These are phyloP conservation scores for Anarsia innoxiella DNA, from an alignment of 2,888 invertebrate genomes.

Conservation along the genomic window DNA sequence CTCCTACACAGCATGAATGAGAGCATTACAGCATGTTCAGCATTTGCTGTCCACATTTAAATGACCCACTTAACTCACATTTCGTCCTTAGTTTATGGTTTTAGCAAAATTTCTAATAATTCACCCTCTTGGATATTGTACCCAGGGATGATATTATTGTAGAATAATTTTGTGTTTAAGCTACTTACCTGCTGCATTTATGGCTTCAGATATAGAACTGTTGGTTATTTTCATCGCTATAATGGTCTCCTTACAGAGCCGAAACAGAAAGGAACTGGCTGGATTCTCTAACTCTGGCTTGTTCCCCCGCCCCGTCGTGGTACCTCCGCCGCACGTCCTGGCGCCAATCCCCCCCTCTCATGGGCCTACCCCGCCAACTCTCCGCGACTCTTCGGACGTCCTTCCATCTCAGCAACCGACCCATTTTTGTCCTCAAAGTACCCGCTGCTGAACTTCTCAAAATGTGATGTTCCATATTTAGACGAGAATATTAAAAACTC, in stretches of 20 bases:
- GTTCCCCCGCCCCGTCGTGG: conserved; percentile 51
- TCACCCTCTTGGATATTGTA: no score
- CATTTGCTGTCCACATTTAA: no score
- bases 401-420: conserved; percentile 41
- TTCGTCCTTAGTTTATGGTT: background rate
- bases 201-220: no score
- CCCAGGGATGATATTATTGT: no score
- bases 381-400: conserved; percentile 41
- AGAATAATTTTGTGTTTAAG: no score
- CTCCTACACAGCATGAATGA: no score
- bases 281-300: conserved; percentile 39
- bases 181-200: no score
- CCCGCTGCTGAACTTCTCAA: conserved; percentile 7
- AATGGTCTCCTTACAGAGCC: conserved; percentile 18
- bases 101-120: background rate
- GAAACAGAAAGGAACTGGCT: conserved; percentile 37
- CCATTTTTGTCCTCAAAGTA: conserved; percentile 43
- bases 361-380: conserved; percentile 41
- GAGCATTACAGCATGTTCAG: no score
- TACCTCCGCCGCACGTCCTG: conserved; percentile 58
- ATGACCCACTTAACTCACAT: no score
- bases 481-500: no score
- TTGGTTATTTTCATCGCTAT: no score
- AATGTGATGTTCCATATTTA: no score
- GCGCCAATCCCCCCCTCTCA: conserved; percentile 42